Conservation (phyloP, 2,888 invertebrate genomes). For the Torymus aiolomorphi region DNA sequence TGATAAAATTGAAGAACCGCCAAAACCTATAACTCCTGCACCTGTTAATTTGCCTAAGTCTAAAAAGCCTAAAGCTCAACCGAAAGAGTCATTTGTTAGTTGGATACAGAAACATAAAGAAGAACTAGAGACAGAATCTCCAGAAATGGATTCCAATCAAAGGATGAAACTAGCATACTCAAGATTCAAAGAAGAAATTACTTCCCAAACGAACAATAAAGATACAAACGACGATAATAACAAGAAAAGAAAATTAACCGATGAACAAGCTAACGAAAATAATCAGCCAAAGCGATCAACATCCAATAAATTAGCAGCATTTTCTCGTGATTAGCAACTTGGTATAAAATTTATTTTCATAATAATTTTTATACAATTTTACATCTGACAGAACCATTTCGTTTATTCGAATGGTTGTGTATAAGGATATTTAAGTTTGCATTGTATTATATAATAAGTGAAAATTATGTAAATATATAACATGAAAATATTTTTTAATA, state of each 20-base stretch:
- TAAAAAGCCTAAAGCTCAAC: conserved; percentile 67
- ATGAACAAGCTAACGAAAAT: conserved; percentile 50
- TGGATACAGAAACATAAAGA: conserved; percentile 81
- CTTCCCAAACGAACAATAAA: background rate
- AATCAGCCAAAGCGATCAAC: conserved; percentile 65
- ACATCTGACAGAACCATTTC: background rate
- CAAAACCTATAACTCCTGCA: conserved; percentile 34
- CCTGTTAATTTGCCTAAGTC: conserved; percentile 58
- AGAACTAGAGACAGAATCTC: conserved; percentile 78
- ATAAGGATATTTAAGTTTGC: too few relatives aligned
- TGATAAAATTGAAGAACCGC: conserved; percentile 50
- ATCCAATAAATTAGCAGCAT: conserved; percentile 64
- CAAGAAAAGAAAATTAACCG: conserved; percentile 48
- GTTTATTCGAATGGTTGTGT: too few relatives aligned
- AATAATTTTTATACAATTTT: conserved; percentile 2
- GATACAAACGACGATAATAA: conserved; percentile 22
- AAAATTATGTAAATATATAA: conserved; percentile 10
- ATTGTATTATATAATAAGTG: background rate
- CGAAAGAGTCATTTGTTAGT: conserved; percentile 78
- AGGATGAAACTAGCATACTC: conserved; percentile 78
- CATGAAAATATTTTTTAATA: conserved; percentile 10
- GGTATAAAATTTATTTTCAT: conserved; percentile 12
- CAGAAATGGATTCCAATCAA: conserved; percentile 78
- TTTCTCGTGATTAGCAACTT: conserved; percentile 56
- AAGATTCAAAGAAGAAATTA: conserved; percentile 76